These are phyloP conservation scores for Syrmaticus mikado DNA, from an alignment of 2,113 vertebrate species.

Conservation along the genomic window DNA sequence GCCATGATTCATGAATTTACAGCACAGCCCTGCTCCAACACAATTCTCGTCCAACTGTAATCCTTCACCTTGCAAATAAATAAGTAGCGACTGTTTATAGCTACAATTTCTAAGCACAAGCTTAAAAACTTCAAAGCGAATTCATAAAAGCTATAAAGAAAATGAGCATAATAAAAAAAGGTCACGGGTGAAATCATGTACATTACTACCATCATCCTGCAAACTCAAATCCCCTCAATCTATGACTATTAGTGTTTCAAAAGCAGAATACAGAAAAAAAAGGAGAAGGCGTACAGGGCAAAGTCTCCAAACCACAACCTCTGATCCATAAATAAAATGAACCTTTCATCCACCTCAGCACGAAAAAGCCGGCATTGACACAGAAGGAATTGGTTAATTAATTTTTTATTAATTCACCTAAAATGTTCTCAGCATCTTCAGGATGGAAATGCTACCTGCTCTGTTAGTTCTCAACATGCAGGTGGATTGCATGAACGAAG, in stretches of 20 bases:
- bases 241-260: not conserved
- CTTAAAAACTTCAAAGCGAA: slow-evolving; percentile 6
- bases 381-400: not conserved
- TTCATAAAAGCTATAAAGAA: not conserved
- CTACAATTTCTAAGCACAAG: not conserved
- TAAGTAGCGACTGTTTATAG: not conserved
- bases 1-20: slow-evolving; percentile 25
- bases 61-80: slow-evolving; percentile 1
- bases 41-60: slow-evolving; percentile 19
- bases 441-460: not conserved
- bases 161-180: not conserved
- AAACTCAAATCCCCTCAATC: not conserved
- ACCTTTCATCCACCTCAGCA: not conserved
- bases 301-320: not conserved
- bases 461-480: not conserved
- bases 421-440: not conserved
- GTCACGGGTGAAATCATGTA: not conserved
- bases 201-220: not conserved
- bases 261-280: not conserved
- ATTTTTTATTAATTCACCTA: not conserved
- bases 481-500: not conserved
- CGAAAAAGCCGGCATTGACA: not conserved
- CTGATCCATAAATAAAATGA: not conserved
- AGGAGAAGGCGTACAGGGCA: not conserved
- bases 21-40: not conserved